Percentiles rank a stretch among this genome's conserved stretches.
phyloP scores from a whole-genome alignment of 37 sponge, comb jelly and placozoan species.

The Haliclona indistincta region DNA sequence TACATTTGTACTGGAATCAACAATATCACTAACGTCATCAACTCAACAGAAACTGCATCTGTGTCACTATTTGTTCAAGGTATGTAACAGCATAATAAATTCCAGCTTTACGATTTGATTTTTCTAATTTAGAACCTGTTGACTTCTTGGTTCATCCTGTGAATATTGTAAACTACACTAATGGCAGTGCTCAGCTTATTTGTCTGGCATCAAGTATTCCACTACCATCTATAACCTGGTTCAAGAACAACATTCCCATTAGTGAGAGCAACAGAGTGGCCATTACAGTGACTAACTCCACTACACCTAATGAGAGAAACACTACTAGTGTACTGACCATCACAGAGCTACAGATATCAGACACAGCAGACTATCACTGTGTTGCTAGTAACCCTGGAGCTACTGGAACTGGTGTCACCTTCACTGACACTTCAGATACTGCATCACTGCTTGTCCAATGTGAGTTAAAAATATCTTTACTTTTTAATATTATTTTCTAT shows the following conservation, averaged over 20 bases:
- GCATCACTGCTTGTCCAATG: slow-evolving; percentile 3
- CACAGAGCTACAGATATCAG: background rate
- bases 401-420: background rate
- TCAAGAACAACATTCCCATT: background rate
- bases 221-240: background rate
- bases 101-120: no score
- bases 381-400: background rate
- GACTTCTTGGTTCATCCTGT: background rate
- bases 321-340: slow-evolving; percentile 2
- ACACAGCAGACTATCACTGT: slow-evolving; percentile 6
- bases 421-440: slow-evolving; percentile 3
- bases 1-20: slow-evolving; percentile 6
- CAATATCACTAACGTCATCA: background rate
- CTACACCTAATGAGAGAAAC: slow-evolving; percentile 4
- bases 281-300: background rate
- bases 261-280: background rate
- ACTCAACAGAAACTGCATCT: background rate
- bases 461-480: no score
- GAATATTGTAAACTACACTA: background rate
- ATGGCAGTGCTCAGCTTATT: background rate
- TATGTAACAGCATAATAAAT: no score
- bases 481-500: no score
- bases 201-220: slow-evolving; percentile 5
- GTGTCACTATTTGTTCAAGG: background rate
- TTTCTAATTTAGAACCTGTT: background rate